phyloP scores from a whole-genome alignment of 2,113 vertebrate species.

The Mobula hypostoma region DNA sequence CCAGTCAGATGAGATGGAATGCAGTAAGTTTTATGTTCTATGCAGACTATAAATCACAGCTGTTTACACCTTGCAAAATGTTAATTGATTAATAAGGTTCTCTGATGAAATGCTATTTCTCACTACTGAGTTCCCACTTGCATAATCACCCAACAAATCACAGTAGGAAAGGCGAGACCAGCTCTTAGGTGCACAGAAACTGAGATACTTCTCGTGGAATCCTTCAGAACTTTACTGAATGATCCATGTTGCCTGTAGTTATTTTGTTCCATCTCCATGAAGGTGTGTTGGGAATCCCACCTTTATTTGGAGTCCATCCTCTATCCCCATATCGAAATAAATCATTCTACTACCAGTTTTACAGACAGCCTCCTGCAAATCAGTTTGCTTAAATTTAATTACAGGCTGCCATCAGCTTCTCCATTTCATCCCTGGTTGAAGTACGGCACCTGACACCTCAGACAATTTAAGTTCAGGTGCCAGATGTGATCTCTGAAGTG shows the following conservation, averaged over 20 bases:
- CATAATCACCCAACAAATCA: not conserved
- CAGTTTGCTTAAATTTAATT: not conserved
- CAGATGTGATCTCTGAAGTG: not conserved
- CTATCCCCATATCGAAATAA: not conserved
- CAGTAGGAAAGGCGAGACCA: not conserved
- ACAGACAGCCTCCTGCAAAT: not conserved
- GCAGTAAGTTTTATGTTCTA: slow-evolving; percentile 55
- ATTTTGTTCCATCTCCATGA: not conserved
- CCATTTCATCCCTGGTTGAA: not conserved
- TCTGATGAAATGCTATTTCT: too few species aligned
- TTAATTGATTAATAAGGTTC: not conserved
- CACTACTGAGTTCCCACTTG: not conserved
- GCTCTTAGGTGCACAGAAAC: not conserved
- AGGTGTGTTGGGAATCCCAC: too few species aligned
- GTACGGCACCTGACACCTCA: not conserved
- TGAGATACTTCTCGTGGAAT: not conserved
- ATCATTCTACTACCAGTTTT: not conserved
- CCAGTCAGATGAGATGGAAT: slow-evolving; percentile 66
- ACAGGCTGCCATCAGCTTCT: not conserved
- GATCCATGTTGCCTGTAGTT: not conserved
- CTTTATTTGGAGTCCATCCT: not conserved
- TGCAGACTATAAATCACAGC: not conserved
- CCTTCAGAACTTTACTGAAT: not conserved
- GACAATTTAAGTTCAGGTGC: not conserved
- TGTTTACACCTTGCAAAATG: not conserved